Evolutionary conservation across 1,140 invertebrate genomes (phyloP).

Genomic region (Rhysida immarginata): DNA sequence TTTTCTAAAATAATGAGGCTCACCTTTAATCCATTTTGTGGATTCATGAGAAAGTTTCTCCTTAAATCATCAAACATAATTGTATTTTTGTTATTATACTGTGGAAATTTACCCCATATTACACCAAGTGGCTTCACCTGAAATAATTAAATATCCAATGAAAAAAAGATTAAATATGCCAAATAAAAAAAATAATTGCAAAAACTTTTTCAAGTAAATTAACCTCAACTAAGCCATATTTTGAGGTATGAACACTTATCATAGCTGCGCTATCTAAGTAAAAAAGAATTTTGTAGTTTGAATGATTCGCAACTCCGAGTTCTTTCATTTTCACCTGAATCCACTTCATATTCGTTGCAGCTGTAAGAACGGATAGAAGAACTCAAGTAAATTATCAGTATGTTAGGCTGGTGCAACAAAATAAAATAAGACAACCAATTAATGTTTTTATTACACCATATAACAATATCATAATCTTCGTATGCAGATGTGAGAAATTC

Average conservation of each 20-base stretch:
- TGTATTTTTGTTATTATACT: constrained; percentile 75
- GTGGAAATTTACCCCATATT: constrained; percentile 88
- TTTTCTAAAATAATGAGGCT: too few species aligned
- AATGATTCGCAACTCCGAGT: constrained; percentile 63
- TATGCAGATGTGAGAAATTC: constrained; percentile 88
- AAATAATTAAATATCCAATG: constrained; percentile 21
- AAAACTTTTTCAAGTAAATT: background rate
- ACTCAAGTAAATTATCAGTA: too few species aligned
- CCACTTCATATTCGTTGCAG: constrained; percentile 95
- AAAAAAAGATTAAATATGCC: background rate
- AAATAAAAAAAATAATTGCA: background rate
- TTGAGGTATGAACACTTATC: constrained; percentile 79
- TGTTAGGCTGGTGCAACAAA: too few species aligned
- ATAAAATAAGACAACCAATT: background rate
- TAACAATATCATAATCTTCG: constrained; percentile 44
- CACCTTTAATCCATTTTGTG: constrained; percentile 64
- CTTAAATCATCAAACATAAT: constrained; percentile 98
- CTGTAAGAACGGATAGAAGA: constrained; percentile 40
- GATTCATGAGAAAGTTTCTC: constrained; percentile 96
- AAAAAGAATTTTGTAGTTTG: constrained; percentile 83
- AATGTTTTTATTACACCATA: constrained; percentile 33
- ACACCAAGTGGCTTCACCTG: constrained; percentile 89
- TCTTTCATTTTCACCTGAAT: constrained; percentile 95
- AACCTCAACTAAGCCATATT: constrained; percentile 81
- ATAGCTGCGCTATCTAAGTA: constrained; percentile 81